Conservation (phyloP, 2,888 invertebrate species). For the Caenorhabditis plicata region DNA sequence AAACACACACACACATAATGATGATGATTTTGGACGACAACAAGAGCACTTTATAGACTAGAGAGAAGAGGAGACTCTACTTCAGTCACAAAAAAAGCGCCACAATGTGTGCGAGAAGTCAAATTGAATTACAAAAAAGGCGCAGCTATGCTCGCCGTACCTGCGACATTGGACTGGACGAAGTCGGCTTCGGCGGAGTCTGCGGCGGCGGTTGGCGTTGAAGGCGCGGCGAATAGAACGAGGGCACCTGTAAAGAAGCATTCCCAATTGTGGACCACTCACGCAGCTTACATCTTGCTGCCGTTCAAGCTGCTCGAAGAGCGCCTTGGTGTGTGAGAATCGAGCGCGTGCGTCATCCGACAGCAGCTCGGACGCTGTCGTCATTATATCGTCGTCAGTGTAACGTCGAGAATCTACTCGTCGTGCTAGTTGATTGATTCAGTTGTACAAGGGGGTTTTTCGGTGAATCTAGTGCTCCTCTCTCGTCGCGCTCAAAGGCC, state of each 20-base stretch:
- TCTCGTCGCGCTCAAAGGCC: no score
- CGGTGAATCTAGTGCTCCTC: no score
- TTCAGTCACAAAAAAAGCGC: no score
- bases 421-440: no score
- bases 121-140: conserved; percentile 2
- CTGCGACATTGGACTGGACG: conserved; percentile 50
- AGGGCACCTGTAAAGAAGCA: conserved; percentile 43
- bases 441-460: no score
- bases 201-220: conserved; percentile 56
- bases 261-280: background rate
- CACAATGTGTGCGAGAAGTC: conserved; percentile 4
- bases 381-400: no score
- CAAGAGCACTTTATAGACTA: no score
- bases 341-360: conserved; percentile 57
- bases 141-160: conserved; percentile 16
- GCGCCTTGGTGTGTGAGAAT: conserved; percentile 63
- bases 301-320: conserved; percentile 64
- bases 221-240: conserved; percentile 63
- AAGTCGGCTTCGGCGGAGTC: conserved; percentile 44
- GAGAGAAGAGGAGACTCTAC: no score
- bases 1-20: no score
- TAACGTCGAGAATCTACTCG: no score
- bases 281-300: conserved; percentile 36
- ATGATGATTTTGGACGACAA: no score
- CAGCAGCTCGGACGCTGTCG: conserved; percentile 51